A percentile compares a stretch with the other conserved stretches of the same genome.
These are phyloP conservation scores for Antennarius striatus DNA, from an alignment of 2,113 vertebrate species.

Conservation along the genomic window DNA sequence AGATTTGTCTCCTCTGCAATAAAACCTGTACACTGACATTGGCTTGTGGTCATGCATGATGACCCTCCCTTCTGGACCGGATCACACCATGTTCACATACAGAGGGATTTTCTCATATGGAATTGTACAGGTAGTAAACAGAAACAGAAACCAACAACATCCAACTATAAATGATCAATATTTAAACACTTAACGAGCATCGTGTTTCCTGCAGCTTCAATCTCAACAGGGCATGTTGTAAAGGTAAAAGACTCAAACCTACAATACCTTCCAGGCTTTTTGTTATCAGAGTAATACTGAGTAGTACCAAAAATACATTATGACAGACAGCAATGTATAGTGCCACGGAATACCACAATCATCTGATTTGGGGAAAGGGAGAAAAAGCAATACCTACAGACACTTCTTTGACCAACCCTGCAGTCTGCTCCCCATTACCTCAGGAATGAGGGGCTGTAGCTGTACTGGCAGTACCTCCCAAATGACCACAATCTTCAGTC, in stretches of 20 bases:
- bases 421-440: conserved; percentile 1
- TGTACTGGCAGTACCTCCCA: conserved; percentile 7
- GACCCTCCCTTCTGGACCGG: conserved; percentile 39
- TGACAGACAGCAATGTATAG: neutral
- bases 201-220: neutral
- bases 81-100: conserved; percentile 3
- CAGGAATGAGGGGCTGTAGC: conserved; percentile 11
- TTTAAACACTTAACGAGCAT: conserved; percentile 4
- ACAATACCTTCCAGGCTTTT: neutral
- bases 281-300: neutral
- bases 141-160: neutral
- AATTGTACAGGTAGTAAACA: neutral
- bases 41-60: conserved; percentile 19
- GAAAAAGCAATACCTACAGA: conserved; percentile 10
- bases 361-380: neutral
- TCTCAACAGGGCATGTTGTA: conserved; percentile 13
- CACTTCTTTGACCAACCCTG: neutral
- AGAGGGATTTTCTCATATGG: neutral
- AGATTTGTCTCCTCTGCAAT: conserved; percentile 59
- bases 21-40: conserved; percentile 34
- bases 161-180: neutral
- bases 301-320: neutral
- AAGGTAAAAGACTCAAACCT: neutral
- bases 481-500: neutral
- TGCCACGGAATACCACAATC: neutral